Percentiles rank a stretch among this genome's conserved stretches.
phyloP scores from a whole-genome alignment of 1,140 invertebrate species.

The Myzus persicae region DNA sequence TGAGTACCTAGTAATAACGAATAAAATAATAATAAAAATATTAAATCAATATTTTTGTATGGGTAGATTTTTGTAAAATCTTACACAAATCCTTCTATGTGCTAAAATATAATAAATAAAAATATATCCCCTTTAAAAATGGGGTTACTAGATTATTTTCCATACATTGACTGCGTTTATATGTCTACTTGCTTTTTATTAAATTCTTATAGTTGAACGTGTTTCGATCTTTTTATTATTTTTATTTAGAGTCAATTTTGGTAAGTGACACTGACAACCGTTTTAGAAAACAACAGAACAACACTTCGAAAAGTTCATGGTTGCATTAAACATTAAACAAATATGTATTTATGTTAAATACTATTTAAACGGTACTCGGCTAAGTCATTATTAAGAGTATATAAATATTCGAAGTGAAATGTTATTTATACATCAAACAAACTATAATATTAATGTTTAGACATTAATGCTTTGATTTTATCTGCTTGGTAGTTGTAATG shows the following conservation, averaged over 20 bases:
- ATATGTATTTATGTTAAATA: not conserved
- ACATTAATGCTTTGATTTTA: not conserved
- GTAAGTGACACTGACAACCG: slow-evolving; percentile 21
- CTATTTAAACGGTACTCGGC: not conserved
- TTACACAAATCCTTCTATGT: not conserved
- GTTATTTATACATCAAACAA: not conserved
- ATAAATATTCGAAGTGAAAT: not conserved
- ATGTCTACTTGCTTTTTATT: not conserved
- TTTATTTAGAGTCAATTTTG: not conserved
- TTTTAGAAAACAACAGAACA: not conserved
- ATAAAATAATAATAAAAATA: not conserved
- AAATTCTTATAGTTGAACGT: slow-evolving; percentile 16
- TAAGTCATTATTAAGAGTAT: not conserved
- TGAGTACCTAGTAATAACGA: not conserved
- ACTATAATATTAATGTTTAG: not conserved
- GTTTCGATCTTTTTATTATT: slow-evolving; percentile 24
- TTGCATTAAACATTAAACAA: not conserved
- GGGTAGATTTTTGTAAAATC: not conserved
- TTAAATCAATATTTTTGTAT: not conserved
- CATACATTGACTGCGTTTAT: not conserved
- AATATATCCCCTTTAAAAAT: not conserved
- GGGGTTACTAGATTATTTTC: not conserved
- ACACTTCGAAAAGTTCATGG: not conserved
- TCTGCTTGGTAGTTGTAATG: not conserved
- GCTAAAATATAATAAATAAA: slow-evolving; percentile 29